Percentiles rank a stretch among this genome's conserved stretches.
phyloP scores from a whole-genome alignment of 1,140 invertebrate genomes.

The Micrasema longulum region DNA sequence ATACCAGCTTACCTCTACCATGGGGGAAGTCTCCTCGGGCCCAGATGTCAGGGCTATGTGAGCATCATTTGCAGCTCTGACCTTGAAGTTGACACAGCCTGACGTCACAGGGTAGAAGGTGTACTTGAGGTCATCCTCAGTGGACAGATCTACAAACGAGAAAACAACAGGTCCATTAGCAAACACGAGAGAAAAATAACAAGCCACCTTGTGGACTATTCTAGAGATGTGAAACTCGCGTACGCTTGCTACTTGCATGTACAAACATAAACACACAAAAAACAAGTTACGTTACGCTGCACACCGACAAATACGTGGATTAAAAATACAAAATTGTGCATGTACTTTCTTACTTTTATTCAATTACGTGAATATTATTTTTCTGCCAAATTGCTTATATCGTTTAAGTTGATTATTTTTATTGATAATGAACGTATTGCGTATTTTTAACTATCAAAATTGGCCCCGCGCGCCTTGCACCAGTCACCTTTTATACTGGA shows the following conservation, averaged over 20 bases:
- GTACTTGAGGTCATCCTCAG: slow-evolving; percentile 85
- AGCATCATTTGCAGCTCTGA: slow-evolving; percentile 82
- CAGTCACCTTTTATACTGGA: no score
- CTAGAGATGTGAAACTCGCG: neutral
- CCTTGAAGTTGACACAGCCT: slow-evolving; percentile 78
- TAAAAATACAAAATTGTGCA: no score
- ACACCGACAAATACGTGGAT: no score
- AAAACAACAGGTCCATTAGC: neutral
- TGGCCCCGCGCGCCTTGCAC: no score
- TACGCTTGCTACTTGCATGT: slow-evolving; percentile 1
- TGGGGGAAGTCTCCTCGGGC: slow-evolving; percentile 76
- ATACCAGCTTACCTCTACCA: slow-evolving; percentile 74
- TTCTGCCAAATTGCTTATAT: no score
- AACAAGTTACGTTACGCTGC: no score
- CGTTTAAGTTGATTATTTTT: no score
- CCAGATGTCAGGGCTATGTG: slow-evolving; percentile 80
- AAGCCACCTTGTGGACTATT: neutral
- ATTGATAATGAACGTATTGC: no score
- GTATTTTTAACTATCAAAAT: no score
- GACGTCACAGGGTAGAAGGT: slow-evolving; percentile 78
- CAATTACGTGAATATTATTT: no score
- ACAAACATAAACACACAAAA: no score
- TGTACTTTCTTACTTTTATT: no score
- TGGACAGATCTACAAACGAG: slow-evolving; percentile 73
- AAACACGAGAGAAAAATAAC: slow-evolving; percentile 1